phyloP scores from a whole-genome alignment of 2,113 vertebrate species.

The Saguinus imperator region DNA sequence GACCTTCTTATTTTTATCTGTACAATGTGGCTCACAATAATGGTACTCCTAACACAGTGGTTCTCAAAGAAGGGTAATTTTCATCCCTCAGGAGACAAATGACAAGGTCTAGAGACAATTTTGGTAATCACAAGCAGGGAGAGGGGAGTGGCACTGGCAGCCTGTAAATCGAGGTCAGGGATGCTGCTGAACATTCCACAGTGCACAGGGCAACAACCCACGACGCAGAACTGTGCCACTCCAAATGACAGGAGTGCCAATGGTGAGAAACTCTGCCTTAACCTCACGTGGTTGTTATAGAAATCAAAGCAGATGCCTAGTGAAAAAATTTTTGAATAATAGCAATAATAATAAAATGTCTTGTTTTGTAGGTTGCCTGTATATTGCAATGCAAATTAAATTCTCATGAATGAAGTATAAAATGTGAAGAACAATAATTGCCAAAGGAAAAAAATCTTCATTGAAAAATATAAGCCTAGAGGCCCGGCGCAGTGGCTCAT shows the following conservation, averaged over 20 bases:
- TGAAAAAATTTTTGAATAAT: not conserved
- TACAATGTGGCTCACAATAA: not conserved
- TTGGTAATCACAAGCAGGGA: not conserved
- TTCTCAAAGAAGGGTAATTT: not conserved
- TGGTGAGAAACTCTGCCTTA: not conserved
- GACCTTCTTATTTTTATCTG: not conserved
- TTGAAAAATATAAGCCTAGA: not conserved
- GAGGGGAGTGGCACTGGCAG: not conserved
- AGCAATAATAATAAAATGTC: not conserved
- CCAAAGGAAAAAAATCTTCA: not conserved
- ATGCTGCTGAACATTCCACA: not conserved
- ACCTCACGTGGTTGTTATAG: not conserved
- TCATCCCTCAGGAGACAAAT: not conserved
- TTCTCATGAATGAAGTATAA: not conserved
- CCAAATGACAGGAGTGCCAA: not conserved
- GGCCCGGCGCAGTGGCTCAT: too few relatives aligned
- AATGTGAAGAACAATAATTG: not conserved
- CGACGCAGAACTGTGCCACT: not conserved
- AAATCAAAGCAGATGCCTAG: not conserved
- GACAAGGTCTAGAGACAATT: not conserved
- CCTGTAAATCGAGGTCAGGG: not conserved
- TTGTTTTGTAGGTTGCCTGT: not conserved
- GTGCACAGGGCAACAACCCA: not conserved
- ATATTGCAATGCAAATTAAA: conserved; percentile 23
- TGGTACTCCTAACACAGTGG: not conserved